phyloP scores from a whole-genome alignment of 2,888 invertebrate genomes.

The Parascotia fuliginaria region DNA sequence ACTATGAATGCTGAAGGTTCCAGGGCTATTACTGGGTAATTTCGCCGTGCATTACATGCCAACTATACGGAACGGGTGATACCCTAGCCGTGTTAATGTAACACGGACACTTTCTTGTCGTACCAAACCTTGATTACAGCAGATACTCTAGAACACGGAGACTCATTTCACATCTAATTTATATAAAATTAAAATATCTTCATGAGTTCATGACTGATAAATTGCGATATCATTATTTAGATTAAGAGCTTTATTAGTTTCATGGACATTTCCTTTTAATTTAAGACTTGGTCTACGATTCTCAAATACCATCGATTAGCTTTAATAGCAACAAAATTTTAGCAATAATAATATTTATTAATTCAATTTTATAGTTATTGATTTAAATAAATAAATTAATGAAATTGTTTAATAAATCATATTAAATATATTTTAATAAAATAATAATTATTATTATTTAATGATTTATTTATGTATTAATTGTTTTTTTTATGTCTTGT shows the following conservation, averaged over 20 bases:
- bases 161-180: conserved; percentile 50
- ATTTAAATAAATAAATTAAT: no score
- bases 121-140: conserved; percentile 62
- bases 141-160: conserved; percentile 50
- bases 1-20: conserved; percentile 80
- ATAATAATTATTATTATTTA: no score
- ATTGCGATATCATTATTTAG: conserved; percentile 27
- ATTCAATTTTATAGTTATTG: no score
- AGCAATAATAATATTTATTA: no score
- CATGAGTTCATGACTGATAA: conserved; percentile 34
- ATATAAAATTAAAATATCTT: conserved; percentile 42
- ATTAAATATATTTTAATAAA: no score
- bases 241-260: conserved; percentile 4
- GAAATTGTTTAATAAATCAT: no score
- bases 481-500: no score
- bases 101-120: conserved; percentile 77
- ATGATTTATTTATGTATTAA: no score
- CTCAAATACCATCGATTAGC: no score
- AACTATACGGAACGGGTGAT: conserved; percentile 70
- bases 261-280: no score
- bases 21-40: conserved; percentile 79
- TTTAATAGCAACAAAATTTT: no score
- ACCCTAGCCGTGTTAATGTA: conserved; percentile 69
- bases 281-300: no score
- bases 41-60: conserved; percentile 73